Evolutionary conservation across 2,113 vertebrate genomes (phyloP).

Genomic region (Pterocles burchelli): DNA sequence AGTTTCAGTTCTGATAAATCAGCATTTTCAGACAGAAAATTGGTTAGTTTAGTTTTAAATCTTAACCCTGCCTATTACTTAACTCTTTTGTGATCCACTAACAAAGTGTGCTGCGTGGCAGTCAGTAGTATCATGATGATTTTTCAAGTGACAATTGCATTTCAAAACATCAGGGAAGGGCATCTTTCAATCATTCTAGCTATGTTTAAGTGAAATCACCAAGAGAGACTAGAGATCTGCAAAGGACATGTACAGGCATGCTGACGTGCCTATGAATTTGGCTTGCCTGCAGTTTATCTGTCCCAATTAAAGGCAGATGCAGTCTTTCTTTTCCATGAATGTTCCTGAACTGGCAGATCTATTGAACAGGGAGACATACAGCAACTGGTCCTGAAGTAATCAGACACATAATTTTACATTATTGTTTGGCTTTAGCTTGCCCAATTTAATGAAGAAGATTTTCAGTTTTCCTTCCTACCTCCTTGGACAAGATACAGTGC

Average conservation of each 20-base stretch:
- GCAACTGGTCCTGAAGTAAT: neutral
- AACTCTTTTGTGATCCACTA: neutral
- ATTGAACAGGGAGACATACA: neutral
- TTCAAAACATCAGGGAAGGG: neutral
- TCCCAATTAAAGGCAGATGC: constrained; percentile 53
- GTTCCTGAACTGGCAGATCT: constrained; percentile 10
- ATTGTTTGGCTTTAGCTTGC: neutral
- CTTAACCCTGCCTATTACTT: neutral
- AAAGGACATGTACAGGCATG: constrained; percentile 15
- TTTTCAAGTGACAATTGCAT: neutral
- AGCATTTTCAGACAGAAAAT: neutral
- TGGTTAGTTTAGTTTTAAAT: neutral
- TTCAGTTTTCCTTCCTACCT: neutral
- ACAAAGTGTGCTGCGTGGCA: neutral
- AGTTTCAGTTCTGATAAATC: constrained; percentile 17
- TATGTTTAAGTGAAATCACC: constrained; percentile 22
- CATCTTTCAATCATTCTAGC: constrained; percentile 13
- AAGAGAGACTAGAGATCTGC: neutral
- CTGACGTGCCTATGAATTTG: constrained; percentile 45
- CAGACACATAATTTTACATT: neutral
- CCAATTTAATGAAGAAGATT: neutral
- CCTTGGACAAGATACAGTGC: neutral
- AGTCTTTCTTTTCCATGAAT: neutral
- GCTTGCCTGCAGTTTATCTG: constrained; percentile 26
- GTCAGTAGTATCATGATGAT: neutral